These are phyloP conservation scores for Cuculus canorus DNA, from an alignment of 2,797 vertebrate species.

Conservation along the genomic window DNA sequence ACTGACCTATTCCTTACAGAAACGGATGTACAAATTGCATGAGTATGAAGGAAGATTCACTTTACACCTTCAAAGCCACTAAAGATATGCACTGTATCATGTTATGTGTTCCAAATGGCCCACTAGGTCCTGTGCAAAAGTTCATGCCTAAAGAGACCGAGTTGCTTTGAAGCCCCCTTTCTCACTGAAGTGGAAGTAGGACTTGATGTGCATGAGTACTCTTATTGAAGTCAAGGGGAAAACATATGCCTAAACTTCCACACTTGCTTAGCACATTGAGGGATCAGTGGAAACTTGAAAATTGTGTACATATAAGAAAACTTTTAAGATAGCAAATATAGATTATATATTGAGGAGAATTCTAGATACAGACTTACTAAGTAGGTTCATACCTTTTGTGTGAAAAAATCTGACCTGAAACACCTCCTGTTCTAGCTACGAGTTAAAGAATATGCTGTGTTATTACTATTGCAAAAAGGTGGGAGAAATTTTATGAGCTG, in stretches of 20 bases:
- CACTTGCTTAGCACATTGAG: not conserved
- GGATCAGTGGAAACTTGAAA: not conserved
- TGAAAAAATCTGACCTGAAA: not conserved
- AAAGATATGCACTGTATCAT: not conserved
- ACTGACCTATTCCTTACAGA: not conserved
- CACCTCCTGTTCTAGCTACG: not conserved
- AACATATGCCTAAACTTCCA: not conserved
- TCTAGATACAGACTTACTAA: not conserved
- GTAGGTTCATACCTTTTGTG: not conserved
- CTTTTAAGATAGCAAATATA: not conserved
- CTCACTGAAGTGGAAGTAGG: not conserved
- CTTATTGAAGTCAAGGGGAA: not conserved
- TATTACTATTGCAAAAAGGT: not conserved
- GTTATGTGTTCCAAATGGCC: not conserved
- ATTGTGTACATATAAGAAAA: not conserved
- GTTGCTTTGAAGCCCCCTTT: not conserved
- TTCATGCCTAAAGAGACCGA: not conserved
- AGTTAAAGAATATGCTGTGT: not conserved
- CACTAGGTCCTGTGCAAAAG: not conserved
- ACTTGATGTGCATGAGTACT: accelerated
- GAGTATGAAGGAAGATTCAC: not conserved
- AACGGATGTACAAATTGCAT: not conserved
- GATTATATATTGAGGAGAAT: not conserved
- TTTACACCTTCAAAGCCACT: not conserved
- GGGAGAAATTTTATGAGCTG: conserved; percentile 34